A percentile compares a stretch with the other conserved stretches of the same genome.
phyloP scores from a whole-genome alignment of 2,888 invertebrate genomes.

The Craniophora ligustri region DNA sequence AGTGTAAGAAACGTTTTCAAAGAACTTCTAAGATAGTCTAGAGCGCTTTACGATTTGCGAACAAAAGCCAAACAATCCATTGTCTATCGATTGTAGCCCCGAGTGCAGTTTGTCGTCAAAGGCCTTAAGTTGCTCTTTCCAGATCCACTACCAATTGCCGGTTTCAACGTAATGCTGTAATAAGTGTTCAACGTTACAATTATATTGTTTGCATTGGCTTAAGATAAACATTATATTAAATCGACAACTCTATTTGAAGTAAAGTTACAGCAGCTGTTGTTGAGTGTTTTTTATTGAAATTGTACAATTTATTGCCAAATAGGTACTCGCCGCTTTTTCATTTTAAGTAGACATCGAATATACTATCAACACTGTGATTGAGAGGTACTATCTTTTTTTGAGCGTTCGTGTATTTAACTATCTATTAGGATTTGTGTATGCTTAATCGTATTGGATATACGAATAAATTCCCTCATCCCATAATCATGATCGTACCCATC shows the following conservation, averaged over 20 bases:
- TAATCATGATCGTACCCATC: too few relatives aligned
- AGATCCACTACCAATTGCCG: constrained; percentile 63
- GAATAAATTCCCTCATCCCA: too few relatives aligned
- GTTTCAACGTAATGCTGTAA: constrained; percentile 49
- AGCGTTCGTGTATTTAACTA: too few relatives aligned
- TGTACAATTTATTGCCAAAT: too few relatives aligned
- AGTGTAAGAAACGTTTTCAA: constrained; percentile 72
- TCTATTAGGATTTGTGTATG: too few relatives aligned
- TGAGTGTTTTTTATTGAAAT: too few relatives aligned
- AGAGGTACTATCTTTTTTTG: too few relatives aligned
- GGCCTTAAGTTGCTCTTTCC: constrained; percentile 73
- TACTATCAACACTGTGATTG: too few relatives aligned
- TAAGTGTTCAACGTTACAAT: constrained; percentile 29
- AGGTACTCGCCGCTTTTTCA: too few relatives aligned
- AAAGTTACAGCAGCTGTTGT: too few relatives aligned
- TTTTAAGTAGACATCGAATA: too few relatives aligned
- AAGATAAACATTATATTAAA: constrained; percentile 1
- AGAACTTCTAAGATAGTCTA: constrained; percentile 72
- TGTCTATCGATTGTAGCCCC: constrained; percentile 82
- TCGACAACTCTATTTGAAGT: not conserved
- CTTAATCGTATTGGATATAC: too few relatives aligned
- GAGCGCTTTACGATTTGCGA: constrained; percentile 79
- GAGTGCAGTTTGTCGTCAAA: constrained; percentile 84
- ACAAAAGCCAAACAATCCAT: constrained; percentile 84
- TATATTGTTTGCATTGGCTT: constrained; percentile 9